A percentile compares a stretch with the other conserved stretches of the same genome.
Conservation (phyloP, 2,797 vertebrate genomes). For the Lagodon rhomboides region DNA sequence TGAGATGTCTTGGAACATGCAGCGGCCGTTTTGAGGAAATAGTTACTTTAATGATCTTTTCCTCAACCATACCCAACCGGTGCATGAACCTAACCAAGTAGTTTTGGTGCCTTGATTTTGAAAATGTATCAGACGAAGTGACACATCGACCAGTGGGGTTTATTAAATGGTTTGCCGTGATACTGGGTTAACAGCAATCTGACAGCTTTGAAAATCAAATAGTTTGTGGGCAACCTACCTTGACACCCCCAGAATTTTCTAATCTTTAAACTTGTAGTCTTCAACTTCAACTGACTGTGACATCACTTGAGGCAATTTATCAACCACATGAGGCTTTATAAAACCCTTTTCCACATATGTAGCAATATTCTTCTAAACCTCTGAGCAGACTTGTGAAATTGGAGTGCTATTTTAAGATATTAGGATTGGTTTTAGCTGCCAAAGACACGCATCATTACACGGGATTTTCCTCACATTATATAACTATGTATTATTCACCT, state of each 20-base stretch:
- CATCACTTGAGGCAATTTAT: background rate
- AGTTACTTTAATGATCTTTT: too few relatives aligned
- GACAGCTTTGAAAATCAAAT: too few relatives aligned
- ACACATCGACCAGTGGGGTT: too few relatives aligned
- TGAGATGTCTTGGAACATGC: too few relatives aligned
- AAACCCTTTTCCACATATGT: background rate
- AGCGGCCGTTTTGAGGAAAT: too few relatives aligned
- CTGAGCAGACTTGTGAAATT: background rate
- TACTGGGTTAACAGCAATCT: too few relatives aligned
- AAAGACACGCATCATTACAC: background rate
- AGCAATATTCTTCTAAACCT: background rate
- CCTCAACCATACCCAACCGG: too few relatives aligned
- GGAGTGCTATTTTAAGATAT: background rate
- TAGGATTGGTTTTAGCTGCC: conserved; percentile 4
- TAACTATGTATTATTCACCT: background rate
- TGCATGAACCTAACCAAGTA: too few relatives aligned
- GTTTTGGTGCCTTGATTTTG: too few relatives aligned
- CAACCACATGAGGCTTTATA: background rate
- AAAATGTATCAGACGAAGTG: too few relatives aligned
- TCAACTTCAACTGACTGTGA: background rate
- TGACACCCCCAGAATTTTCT: background rate
- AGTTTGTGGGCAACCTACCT: too few relatives aligned
- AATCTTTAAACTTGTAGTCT: background rate
- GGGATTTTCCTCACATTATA: background rate
- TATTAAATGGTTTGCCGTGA: too few relatives aligned